These are phyloP conservation scores for Vultur gryphus DNA, from an alignment of 2,797 vertebrate species.

Conservation along the genomic window DNA sequence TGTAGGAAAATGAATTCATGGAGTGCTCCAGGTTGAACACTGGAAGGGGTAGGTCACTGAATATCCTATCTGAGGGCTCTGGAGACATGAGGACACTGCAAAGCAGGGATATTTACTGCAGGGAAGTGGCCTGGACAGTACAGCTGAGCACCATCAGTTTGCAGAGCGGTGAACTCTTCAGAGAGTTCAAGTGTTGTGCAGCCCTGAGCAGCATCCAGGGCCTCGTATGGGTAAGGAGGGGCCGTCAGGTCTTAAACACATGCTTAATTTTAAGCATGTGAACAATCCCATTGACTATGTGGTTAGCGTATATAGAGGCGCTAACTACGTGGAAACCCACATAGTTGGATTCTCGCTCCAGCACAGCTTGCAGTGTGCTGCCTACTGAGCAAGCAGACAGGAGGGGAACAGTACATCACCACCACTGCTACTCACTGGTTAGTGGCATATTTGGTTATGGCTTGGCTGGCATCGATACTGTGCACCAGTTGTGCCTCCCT, in stretches of 20 bases:
- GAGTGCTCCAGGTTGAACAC: background rate
- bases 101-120: background rate
- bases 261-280: background rate
- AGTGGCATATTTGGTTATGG: background rate
- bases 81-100: background rate
- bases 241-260: background rate
- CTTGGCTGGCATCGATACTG: rapidly evolving
- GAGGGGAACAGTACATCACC: background rate
- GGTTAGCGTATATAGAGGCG: background rate
- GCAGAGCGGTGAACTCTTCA: background rate
- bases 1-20: background rate
- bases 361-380: background rate
- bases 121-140: background rate
- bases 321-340: background rate
- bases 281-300: background rate
- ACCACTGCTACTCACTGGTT: background rate
- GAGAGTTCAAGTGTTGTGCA: background rate
- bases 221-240: background rate
- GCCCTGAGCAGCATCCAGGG: background rate
- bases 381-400: background rate
- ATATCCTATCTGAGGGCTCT: background rate
- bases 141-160: background rate
- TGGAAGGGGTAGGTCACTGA: background rate
- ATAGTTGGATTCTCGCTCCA: background rate
- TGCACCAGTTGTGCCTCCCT: background rate